These are phyloP conservation scores for Agriopis aurantiaria DNA, from an alignment of 2,888 invertebrate species.

Conservation along the genomic window DNA sequence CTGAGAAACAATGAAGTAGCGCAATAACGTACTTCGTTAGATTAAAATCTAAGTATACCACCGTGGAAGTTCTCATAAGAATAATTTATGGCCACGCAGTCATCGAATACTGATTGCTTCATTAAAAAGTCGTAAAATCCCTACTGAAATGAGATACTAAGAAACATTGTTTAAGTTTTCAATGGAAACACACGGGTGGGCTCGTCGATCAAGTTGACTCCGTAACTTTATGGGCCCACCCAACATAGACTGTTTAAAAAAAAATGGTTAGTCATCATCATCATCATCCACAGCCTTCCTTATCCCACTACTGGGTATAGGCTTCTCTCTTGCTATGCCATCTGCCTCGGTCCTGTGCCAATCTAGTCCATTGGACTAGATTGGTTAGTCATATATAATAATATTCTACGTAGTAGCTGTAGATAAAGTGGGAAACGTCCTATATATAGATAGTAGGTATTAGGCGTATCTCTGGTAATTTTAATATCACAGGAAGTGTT, in stretches of 20 bases:
- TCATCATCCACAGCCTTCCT: too few species aligned
- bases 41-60: not conserved
- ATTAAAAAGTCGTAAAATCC: constrained; percentile 47
- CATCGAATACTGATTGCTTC: constrained; percentile 55
- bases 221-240: constrained; percentile 32
- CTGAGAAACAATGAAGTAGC: not conserved
- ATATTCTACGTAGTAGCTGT: not conserved
- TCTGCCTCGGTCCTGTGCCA: too few species aligned
- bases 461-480: constrained; percentile 14
- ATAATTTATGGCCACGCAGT: not conserved
- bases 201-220: constrained; percentile 41
- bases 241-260: not conserved
- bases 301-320: too few species aligned
- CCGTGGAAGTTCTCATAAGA: not conserved
- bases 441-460: constrained; percentile 30
- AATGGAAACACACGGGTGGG: constrained; percentile 40
- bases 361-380: too few species aligned
- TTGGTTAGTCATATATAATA: too few species aligned
- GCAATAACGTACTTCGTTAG: not conserved
- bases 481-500: constrained; percentile 31
- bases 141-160: constrained; percentile 21
- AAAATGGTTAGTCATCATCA: not conserved
- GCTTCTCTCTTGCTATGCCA: too few species aligned
- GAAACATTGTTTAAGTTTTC: constrained; percentile 33
- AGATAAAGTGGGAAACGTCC: constrained; percentile 8